Evolutionary conservation across 2,888 invertebrate genomes (phyloP).

Genomic region (Leucophora obtusa): DNA sequence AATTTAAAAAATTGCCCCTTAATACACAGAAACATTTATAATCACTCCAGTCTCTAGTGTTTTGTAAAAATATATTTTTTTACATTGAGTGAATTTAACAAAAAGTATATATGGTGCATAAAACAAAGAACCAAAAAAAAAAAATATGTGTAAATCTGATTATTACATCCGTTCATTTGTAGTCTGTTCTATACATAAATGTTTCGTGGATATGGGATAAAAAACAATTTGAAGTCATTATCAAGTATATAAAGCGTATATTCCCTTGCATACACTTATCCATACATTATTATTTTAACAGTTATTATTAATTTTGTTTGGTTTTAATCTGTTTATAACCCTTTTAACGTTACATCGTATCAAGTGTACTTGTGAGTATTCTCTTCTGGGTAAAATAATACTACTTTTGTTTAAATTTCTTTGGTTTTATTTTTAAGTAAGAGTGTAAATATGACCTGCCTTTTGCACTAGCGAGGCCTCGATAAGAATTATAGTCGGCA

Average conservation of each 20-base stretch:
- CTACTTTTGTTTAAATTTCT: neutral
- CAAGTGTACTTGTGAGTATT: neutral
- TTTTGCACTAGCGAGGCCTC: too few relatives aligned
- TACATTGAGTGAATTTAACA: constrained; percentile 11
- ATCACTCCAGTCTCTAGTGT: constrained; percentile 33
- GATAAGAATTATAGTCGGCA: too few relatives aligned
- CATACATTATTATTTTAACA: neutral
- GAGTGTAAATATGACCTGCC: too few relatives aligned
- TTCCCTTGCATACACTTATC: neutral
- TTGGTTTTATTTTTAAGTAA: neutral
- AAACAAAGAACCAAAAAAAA: neutral
- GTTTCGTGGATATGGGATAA: neutral
- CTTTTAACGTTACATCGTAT: neutral
- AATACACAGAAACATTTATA: neutral
- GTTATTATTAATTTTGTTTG: constrained; percentile 16
- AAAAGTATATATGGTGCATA: neutral
- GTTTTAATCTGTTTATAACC: constrained; percentile 9
- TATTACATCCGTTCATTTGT: constrained; percentile 37
- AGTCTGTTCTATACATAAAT: neutral
- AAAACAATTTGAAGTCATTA: neutral
- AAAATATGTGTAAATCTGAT: constrained; percentile 49
- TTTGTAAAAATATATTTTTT: constrained; percentile 31
- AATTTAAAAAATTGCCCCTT: neutral
- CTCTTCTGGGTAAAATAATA: neutral
- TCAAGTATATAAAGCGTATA: neutral